These are phyloP conservation scores for Cheiracanthium punctorium DNA, from an alignment of 2,888 invertebrate species.

Conservation along the genomic window DNA sequence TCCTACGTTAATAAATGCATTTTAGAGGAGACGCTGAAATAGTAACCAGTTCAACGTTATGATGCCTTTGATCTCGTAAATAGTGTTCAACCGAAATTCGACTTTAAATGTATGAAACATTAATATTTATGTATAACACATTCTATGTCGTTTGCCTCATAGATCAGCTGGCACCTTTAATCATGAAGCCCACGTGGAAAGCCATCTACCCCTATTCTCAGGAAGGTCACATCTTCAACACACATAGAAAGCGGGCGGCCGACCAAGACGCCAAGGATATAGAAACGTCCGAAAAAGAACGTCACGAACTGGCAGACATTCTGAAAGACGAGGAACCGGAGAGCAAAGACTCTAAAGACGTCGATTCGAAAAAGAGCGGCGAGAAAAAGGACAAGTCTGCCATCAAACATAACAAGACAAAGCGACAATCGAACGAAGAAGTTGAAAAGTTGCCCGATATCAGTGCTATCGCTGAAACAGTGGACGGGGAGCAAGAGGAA, in stretches of 20 bases:
- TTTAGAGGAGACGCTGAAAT: too few relatives aligned
- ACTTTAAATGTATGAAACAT: too few relatives aligned
- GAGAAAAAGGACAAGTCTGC: slow-evolving; percentile 10
- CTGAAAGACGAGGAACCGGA: slow-evolving; percentile 41
- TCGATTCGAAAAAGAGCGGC: background rate
- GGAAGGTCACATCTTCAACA: slow-evolving; percentile 1
- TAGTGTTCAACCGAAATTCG: too few relatives aligned
- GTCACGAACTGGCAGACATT: slow-evolving; percentile 44
- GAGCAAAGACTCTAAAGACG: background rate
- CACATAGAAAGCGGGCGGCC: slow-evolving; percentile 9
- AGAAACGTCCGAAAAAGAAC: slow-evolving; percentile 14
- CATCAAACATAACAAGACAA: slow-evolving; percentile 37
- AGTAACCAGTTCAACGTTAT: too few relatives aligned
- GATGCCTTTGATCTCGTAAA: too few relatives aligned
- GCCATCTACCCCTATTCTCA: slow-evolving; percentile 42
- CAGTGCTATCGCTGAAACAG: background rate
- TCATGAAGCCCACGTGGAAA: slow-evolving; percentile 58
- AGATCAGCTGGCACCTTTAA: slow-evolving; percentile 40
- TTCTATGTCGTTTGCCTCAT: background rate
- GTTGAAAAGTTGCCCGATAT: background rate
- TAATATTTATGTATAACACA: too few relatives aligned
- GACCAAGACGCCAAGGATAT: background rate
- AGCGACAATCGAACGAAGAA: slow-evolving; percentile 36
- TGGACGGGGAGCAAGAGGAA: slow-evolving; percentile 24
- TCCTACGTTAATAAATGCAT: too few relatives aligned